phyloP scores from a whole-genome alignment of 2,113 vertebrate genomes.

The Malurus melanocephalus region DNA sequence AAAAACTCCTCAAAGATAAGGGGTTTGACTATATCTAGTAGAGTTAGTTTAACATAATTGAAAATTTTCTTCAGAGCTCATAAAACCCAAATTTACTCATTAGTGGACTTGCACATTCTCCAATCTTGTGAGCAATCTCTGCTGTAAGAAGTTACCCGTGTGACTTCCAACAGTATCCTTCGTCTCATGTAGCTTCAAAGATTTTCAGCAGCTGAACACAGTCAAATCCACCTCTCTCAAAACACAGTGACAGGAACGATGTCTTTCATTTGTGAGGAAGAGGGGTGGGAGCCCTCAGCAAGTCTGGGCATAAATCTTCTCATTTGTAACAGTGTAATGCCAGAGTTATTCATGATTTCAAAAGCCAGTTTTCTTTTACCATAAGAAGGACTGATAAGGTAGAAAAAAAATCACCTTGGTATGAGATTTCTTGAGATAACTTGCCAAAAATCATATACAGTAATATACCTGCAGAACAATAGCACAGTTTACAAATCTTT shows the following conservation, averaged over 20 bases:
- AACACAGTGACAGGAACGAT: neutral
- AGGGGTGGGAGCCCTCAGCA: neutral
- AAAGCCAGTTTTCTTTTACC: neutral
- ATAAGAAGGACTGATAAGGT: neutral
- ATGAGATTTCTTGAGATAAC: neutral
- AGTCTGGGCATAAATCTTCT: neutral
- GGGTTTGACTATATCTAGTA: neutral
- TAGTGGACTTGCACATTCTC: accelerated
- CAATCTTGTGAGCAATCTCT: neutral
- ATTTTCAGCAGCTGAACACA: neutral
- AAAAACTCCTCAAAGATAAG: neutral
- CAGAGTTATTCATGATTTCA: neutral
- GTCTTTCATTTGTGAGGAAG: neutral
- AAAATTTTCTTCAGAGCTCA: neutral
- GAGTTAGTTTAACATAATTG: neutral
- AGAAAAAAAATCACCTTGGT: neutral
- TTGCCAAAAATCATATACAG: neutral
- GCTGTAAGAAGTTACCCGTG: neutral
- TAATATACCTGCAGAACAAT: slow-evolving; percentile 5
- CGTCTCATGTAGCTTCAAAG: neutral
- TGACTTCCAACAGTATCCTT: neutral
- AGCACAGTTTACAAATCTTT: neutral
- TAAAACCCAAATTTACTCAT: neutral
- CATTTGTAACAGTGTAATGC: neutral
- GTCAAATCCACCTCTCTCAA: neutral